These are phyloP conservation scores for Indicator indicator DNA, from an alignment of 2,113 vertebrate species.

Conservation along the genomic window DNA sequence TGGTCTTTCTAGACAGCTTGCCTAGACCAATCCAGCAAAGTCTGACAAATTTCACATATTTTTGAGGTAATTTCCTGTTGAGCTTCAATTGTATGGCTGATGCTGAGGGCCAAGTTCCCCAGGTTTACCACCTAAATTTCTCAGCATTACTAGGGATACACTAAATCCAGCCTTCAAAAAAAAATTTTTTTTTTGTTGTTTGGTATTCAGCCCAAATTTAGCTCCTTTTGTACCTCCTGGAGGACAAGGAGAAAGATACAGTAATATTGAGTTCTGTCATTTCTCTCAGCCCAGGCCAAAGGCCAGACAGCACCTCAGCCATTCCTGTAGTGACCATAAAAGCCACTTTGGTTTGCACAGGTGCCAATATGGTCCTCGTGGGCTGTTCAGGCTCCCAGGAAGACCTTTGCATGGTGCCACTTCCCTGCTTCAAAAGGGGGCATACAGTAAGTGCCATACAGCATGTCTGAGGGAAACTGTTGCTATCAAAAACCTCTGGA, in stretches of 20 bases:
- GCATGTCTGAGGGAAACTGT: neutral
- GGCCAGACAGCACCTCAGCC: neutral
- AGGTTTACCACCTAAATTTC: neutral
- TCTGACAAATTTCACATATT: neutral
- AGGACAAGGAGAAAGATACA: neutral
- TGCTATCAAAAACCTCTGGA: neutral
- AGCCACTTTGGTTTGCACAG: neutral
- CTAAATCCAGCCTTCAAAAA: neutral
- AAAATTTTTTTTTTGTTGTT: neutral
- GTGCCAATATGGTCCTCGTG: neutral
- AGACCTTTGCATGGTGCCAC: neutral
- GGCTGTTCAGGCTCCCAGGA: neutral
- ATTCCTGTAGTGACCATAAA: neutral
- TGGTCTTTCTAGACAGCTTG: neutral
- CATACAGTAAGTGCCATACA: neutral
- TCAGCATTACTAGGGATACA: neutral
- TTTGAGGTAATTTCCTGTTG: neutral
- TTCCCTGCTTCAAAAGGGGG: neutral
- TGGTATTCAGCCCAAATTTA: neutral
- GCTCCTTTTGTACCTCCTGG: neutral
- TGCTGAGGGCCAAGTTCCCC: neutral
- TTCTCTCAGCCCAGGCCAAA: neutral
- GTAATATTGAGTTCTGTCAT: neutral
- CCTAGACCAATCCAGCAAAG: neutral
- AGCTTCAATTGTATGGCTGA: neutral